A percentile compares a stretch with the other conserved stretches of the same genome.
Evolutionary conservation across 2,113 vertebrate genomes (phyloP).

Genomic region (Odontophorus gujanensis): DNA sequence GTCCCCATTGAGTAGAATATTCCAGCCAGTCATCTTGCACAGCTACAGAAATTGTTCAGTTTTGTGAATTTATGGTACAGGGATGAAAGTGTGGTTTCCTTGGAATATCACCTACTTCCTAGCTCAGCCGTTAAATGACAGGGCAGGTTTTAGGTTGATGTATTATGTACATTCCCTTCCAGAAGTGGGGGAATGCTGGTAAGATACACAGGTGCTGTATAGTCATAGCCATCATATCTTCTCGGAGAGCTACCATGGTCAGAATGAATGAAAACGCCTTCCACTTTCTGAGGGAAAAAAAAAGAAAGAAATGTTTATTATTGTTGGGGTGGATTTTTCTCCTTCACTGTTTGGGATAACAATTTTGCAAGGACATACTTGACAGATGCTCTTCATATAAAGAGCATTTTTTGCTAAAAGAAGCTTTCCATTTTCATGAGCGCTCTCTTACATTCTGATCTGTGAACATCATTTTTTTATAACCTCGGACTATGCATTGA

Average conservation of each 20-base stretch:
- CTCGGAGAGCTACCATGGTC: accelerated
- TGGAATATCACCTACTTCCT: neutral
- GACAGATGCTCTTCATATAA: neutral
- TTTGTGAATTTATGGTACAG: neutral
- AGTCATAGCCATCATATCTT: neutral
- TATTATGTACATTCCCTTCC: accelerated
- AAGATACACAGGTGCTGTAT: neutral
- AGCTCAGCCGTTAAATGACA: neutral
- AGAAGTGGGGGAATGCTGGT: neutral
- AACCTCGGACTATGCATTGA: neutral
- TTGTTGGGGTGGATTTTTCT: neutral
- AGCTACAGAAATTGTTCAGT: neutral
- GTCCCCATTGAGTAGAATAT: neutral
- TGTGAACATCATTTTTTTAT: neutral
- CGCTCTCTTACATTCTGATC: neutral
- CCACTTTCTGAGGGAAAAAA: too few species aligned
- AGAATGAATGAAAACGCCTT: neutral
- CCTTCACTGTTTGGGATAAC: accelerated
- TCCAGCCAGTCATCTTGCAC: neutral
- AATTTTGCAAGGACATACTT: neutral
- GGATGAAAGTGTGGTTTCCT: neutral
- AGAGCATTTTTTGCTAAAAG: neutral
- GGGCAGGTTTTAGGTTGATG: neutral
- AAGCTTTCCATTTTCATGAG: neutral
- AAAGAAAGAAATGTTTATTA: neutral